Evolutionary conservation across 2,113 vertebrate species (phyloP), one percentile per base, ranked within the genome.

Genomic region (Cercocebus atys): DNA sequence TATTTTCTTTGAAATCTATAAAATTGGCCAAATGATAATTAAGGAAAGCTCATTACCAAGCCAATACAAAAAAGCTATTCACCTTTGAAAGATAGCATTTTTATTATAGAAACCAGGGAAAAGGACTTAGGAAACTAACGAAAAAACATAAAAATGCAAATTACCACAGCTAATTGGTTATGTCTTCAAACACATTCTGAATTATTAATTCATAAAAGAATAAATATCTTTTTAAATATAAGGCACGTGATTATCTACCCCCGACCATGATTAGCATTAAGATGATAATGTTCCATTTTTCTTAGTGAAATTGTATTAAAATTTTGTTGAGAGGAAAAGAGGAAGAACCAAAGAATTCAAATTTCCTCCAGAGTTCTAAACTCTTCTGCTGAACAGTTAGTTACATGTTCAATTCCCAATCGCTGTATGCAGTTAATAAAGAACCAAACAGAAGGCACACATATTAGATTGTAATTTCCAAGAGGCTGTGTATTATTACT

Each of bases 71-170:
- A 95, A 93, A 95, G 88, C 97, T 97, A 95, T 98, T 98, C 95
- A 97, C 98, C 97, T 98, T 98, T 96, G 95, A 98, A 98, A 98
- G 97, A 98, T 80, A 97, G 90, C 96, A 96, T 98, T 98, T 98
- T 96, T 94, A 96, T 98, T 98, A 84, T 47, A 93, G 38, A 98
- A 98, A 96, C 55, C 96, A 96, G 90, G 90, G 92, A 98, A 98
- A 98, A 98, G 95, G 93, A 98, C 92, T 98, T 83, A 87, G 93
- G 95, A 98, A 98, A 98, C 92, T 97, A 98, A 99, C 98, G 98
- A 98, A 98, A 97, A 93, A 89, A 64, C 92, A 98, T 98, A 98
- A 99, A 99, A 98, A 99, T 99, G 98, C 97, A 99, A 98, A 99
- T 98, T 97, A 97, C 97, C 98, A 95, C 88, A 98, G 97, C 95